Evolutionary conservation across 2,797 vertebrate genomes (phyloP).

Genomic region (Syndactyla subalaris): DNA sequence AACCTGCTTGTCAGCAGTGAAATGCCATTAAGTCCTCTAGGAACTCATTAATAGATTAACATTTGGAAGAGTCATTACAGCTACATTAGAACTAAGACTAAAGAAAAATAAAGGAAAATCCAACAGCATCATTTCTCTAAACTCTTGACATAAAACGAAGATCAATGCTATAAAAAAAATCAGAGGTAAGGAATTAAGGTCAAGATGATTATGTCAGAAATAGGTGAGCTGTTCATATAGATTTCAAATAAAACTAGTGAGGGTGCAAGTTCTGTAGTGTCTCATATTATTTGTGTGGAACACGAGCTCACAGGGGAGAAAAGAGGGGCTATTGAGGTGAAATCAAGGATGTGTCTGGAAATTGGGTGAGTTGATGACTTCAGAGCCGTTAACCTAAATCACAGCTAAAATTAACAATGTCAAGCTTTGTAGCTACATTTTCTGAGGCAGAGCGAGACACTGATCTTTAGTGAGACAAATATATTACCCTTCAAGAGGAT

Average conservation of each 20-base stretch:
- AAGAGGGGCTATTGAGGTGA: neutral
- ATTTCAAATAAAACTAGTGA: neutral
- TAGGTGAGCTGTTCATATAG: slow-evolving; percentile 2
- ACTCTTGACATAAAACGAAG: slow-evolving; percentile 34
- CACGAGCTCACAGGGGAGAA: neutral
- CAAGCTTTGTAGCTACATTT: slow-evolving; percentile 50
- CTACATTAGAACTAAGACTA: slow-evolving; percentile 52
- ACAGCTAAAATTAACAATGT: slow-evolving; percentile 51
- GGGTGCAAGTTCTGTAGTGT: neutral
- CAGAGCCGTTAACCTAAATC: slow-evolving; percentile 34
- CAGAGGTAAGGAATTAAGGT: slow-evolving; percentile 28
- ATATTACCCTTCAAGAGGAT: slow-evolving; percentile 61
- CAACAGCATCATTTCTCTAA: slow-evolving; percentile 14
- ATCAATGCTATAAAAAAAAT: slow-evolving; percentile 54
- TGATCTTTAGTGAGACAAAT: slow-evolving; percentile 53
- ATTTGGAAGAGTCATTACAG: slow-evolving; percentile 74
- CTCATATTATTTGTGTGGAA: neutral
- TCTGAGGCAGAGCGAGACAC: slow-evolving; percentile 24
- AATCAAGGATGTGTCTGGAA: slow-evolving; percentile 52
- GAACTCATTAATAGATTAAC: slow-evolving; percentile 77
- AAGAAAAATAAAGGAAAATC: slow-evolving; percentile 56
- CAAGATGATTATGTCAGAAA: slow-evolving; percentile 49
- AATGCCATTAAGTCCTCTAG: slow-evolving; percentile 77
- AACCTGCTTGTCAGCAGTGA: slow-evolving; percentile 60
- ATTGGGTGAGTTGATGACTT: slow-evolving; percentile 26